Evolutionary conservation across 2,797 vertebrate species (phyloP).

Genomic region (Characodon lateralis): DNA sequence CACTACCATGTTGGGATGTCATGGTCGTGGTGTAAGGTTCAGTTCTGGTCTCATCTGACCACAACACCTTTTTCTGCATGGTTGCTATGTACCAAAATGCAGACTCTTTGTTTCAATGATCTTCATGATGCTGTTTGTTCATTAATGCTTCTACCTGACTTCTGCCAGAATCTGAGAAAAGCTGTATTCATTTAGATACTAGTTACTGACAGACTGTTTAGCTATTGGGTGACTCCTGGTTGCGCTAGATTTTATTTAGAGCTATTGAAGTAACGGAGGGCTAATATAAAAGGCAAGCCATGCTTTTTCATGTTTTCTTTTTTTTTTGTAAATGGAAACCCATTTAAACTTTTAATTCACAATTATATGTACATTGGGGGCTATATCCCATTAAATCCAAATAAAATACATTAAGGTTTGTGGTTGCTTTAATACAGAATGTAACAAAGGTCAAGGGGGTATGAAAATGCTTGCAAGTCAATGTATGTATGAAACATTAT

Average conservation of each 20-base stretch:
- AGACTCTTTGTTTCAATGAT: neutral
- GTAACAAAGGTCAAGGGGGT: neutral
- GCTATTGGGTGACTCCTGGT: neutral
- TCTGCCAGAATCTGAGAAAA: neutral
- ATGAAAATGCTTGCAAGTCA: neutral
- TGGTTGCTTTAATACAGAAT: neutral
- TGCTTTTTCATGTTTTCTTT: too few species aligned
- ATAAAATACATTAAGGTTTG: too few species aligned
- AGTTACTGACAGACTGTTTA: neutral
- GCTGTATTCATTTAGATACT: neutral
- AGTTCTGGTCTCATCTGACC: neutral
- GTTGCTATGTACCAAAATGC: neutral
- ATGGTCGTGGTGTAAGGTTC: neutral
- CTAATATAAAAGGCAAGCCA: neutral
- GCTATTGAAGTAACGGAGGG: neutral
- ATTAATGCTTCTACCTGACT: neutral
- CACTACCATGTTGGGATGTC: neutral
- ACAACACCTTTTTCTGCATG: neutral
- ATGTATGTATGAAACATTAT: neutral
- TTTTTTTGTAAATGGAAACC: neutral
- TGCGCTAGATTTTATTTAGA: neutral
- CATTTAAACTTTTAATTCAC: neutral
- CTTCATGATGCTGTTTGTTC: neutral
- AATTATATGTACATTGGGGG: too few species aligned
- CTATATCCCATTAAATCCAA: too few species aligned